These are phyloP conservation scores for Orchestia grillus DNA, from an alignment of 1,140 invertebrate species.

Conservation along the genomic window DNA sequence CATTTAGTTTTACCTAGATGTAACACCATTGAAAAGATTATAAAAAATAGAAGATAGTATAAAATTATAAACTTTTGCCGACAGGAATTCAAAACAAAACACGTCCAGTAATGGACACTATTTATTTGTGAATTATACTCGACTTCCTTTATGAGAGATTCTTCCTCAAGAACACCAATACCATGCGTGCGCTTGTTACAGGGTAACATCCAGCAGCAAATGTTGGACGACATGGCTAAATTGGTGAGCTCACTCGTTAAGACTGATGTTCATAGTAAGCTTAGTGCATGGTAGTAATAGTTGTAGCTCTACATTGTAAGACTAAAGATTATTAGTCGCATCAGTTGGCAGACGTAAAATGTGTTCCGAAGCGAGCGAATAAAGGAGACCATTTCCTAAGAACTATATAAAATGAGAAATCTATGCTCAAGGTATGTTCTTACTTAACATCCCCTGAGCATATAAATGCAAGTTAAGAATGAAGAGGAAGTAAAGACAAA, in stretches of 20 bases:
- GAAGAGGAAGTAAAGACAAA: too few relatives aligned
- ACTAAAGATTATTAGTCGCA: neutral
- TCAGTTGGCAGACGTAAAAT: too few relatives aligned
- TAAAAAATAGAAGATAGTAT: neutral
- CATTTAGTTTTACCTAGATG: neutral
- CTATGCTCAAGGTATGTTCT: too few relatives aligned
- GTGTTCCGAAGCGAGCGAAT: too few relatives aligned
- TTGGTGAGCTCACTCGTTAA: constrained; percentile 11
- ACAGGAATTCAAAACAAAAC: neutral
- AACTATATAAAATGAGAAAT: too few relatives aligned
- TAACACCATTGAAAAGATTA: neutral
- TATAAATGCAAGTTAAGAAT: too few relatives aligned
- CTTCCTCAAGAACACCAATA: neutral
- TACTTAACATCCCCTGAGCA: too few relatives aligned
- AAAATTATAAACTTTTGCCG: neutral
- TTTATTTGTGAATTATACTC: neutral
- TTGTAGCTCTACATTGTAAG: neutral
- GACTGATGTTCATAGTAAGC: neutral
- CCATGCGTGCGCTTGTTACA: neutral
- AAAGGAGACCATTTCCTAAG: too few relatives aligned
- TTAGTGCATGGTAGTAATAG: neutral
- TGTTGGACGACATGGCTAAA: constrained; percentile 47
- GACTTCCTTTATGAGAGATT: neutral
- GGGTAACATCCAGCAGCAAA: neutral
- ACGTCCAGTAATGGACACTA: neutral